Base-by-base conservation (phyloP, 2,888 invertebrate species). In the Apamea sordens region DNA sequence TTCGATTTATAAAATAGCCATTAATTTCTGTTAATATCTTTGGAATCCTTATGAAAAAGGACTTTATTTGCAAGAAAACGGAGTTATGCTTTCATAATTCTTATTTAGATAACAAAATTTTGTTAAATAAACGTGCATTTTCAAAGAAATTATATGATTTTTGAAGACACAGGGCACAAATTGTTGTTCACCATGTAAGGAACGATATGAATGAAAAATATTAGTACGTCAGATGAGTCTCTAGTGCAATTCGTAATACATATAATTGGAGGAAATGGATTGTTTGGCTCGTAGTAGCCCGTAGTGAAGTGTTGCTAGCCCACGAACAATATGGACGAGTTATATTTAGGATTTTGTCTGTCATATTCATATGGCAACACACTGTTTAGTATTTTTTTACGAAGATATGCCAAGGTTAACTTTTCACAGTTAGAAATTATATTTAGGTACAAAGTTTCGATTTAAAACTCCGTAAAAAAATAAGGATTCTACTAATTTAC, bases 231-330 rank as follows among this genome's bases (percentile, higher is more conserved):
- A 75, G 59, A 59, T 56, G 77, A 72, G 59, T 72, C 74, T 74
- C 53, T 28, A 79, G 36, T 86, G 67, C 76, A 82, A 68, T 72
- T 65, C 73, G 64, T 74, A 76, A 76, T 50, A 32, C 32, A 32
- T 32, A 32, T 84, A 85, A 85, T 85, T 85, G 86, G 44, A 85
- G 86, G 86, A 85, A 86, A 82, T 85, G 67, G 79, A 85, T 85
- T 73, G 59, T 85, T 85, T 76, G 73, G 73, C 53, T 70, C 71
- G 76, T 86, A 82, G 83, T 85, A 85, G 50, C 15, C 21, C 56
- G 82, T 75, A 82, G 70, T 75, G 63, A 0, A 59, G 74, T 79
- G 83, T 79, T 79, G 68, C 64, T 68, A 85, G 75, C 76, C 41
- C n/a, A 53, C 53, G 15, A 47, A 69, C 36, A 68, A 64, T n/a